Conservation (phyloP, 2,113 vertebrate species). For the Lophura nycthemera region DNA sequence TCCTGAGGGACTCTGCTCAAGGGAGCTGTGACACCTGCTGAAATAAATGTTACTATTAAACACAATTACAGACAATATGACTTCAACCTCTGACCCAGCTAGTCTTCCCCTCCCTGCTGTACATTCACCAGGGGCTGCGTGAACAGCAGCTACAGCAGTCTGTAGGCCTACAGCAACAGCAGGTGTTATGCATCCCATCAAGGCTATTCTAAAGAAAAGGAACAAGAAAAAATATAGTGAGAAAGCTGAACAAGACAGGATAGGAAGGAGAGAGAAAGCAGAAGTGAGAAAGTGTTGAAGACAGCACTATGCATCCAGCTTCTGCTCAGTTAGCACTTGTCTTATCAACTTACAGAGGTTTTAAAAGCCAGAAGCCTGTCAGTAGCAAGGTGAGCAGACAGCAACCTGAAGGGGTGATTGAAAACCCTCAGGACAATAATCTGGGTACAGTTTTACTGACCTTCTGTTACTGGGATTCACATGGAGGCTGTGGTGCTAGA, state of each 20-base stretch:
- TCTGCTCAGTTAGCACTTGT: neutral
- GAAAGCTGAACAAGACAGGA: neutral
- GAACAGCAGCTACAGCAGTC: neutral
- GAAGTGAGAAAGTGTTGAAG: neutral
- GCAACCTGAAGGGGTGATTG: neutral
- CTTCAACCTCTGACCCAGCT: neutral
- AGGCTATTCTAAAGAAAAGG: neutral
- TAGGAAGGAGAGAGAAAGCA: neutral
- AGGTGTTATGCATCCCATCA: neutral
- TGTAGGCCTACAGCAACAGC: neutral
- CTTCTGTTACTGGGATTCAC: neutral
- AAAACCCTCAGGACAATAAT: neutral
- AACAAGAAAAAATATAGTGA: neutral
- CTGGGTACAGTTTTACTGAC: neutral
- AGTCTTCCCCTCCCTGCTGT: neutral
- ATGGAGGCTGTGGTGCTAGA: neutral
- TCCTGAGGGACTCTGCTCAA: constrained; percentile 13
- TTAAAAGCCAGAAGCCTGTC: neutral
- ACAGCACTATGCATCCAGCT: neutral
- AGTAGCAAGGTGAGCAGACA: neutral
- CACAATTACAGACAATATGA: neutral
- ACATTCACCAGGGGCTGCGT: neutral
- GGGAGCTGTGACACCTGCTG: constrained; percentile 51
- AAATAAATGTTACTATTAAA: constrained; percentile 30
- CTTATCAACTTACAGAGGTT: neutral